A percentile compares a stretch with the other conserved stretches of the same genome.
Evolutionary conservation across 1,140 invertebrate species (phyloP).

Genomic region (Cyrtorhinus lividipennis): DNA sequence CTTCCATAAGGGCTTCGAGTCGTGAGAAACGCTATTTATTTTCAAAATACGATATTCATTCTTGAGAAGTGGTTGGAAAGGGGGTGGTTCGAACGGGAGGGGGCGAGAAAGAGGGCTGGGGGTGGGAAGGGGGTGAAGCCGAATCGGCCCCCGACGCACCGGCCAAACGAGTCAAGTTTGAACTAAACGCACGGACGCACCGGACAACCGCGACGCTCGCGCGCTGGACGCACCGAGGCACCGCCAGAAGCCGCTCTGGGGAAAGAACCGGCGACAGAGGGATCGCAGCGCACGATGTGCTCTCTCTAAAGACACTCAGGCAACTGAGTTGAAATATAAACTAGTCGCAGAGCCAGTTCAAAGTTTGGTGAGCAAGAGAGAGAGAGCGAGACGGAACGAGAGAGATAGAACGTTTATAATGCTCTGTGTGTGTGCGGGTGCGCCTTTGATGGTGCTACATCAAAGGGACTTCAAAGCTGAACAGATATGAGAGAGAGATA

Average conservation of each 20-base stretch:
- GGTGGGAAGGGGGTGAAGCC: background rate
- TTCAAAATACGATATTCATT: too few species aligned
- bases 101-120: background rate
- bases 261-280: background rate
- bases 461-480: conserved; percentile 26
- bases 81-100: too few species aligned
- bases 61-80: too few species aligned
- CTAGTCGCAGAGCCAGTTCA: conserved; percentile 24
- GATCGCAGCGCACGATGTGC: conserved; percentile 18
- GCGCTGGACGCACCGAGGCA: background rate
- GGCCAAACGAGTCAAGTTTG: too few species aligned
- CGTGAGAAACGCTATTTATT: too few species aligned
- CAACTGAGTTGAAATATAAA: conserved; percentile 27
- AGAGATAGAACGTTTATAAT: conserved; percentile 26
- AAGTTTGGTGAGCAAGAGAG: conserved; percentile 21
- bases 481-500: conserved; percentile 26
- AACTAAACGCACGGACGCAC: conserved; percentile 4
- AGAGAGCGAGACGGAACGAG: conserved; percentile 17
- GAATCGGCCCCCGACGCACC: background rate
- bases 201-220: background rate
- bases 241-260: background rate
- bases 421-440: conserved; percentile 21
- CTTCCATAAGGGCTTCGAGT: background rate
- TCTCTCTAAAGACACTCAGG: conserved; percentile 23
- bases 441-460: conserved; percentile 23